A percentile compares a stretch with the other conserved stretches of the same genome.
phyloP scores from a whole-genome alignment of 1,140 invertebrate species.

The Goniozus legneri region DNA sequence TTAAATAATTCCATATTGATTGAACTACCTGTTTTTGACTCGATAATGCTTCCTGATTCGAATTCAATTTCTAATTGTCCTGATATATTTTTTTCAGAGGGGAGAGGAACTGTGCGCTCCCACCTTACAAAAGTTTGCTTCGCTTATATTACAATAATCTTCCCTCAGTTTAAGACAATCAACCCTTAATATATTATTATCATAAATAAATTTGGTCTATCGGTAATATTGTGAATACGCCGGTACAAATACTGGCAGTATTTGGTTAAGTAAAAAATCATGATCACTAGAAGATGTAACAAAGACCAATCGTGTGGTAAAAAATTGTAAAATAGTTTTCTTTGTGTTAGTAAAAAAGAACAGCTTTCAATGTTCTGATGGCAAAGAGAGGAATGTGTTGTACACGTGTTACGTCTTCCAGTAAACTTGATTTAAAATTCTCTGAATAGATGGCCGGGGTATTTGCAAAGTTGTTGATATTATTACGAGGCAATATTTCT shows the following conservation, averaged over 20 bases:
- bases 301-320: neutral
- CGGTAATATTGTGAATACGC: slow-evolving; percentile 56
- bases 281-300: slow-evolving; percentile 36
- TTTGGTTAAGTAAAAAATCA: slow-evolving; percentile 49
- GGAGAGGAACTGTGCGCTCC: slow-evolving; percentile 49
- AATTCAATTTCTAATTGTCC: slow-evolving; percentile 23
- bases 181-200: slow-evolving; percentile 55
- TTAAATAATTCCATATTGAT: too few relatives aligned
- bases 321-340: neutral
- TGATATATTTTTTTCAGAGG: slow-evolving; percentile 24
- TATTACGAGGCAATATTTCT: slow-evolving; percentile 1
- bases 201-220: slow-evolving; percentile 58
- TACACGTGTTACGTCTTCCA: slow-evolving; percentile 29
- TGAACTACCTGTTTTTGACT: slow-evolving; percentile 19
- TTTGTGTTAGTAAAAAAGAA: neutral
- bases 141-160: slow-evolving; percentile 51
- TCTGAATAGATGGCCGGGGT: slow-evolving; percentile 33
- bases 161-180: slow-evolving; percentile 45
- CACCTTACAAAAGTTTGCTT: slow-evolving; percentile 47
- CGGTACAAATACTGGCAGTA: slow-evolving; percentile 51
- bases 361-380: neutral
- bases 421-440: slow-evolving; percentile 33
- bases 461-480: slow-evolving; percentile 36
- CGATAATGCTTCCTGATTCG: slow-evolving; percentile 28
- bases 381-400: slow-evolving; percentile 17